Conservation (phyloP, 2,888 invertebrate genomes). For the Phlogophora meticulosa region DNA sequence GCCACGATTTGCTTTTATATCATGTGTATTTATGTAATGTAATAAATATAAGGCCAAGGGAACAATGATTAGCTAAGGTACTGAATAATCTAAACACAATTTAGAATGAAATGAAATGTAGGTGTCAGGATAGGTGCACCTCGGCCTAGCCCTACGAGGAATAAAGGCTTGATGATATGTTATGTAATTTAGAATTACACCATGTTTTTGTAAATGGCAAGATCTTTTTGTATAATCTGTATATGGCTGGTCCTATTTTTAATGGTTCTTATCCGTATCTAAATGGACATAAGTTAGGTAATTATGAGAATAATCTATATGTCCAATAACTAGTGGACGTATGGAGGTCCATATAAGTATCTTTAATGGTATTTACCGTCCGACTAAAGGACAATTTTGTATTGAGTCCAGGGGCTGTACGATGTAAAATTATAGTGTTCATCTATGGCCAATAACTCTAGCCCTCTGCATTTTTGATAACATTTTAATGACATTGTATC, state of each 20-base stretch:
- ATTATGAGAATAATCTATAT: background rate
- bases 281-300: background rate
- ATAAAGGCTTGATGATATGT: too few species aligned
- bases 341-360: background rate
- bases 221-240: conserved; percentile 29
- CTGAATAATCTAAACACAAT: conserved; percentile 53
- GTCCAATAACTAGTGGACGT: background rate
- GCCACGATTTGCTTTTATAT: conserved; percentile 75
- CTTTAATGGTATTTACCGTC: background rate
- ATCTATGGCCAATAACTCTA: conserved; percentile 55
- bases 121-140: too few species aligned
- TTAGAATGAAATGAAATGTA: conserved; percentile 14
- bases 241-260: conserved; percentile 29
- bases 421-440: conserved; percentile 12
- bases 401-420: background rate
- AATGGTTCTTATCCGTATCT: background rate
- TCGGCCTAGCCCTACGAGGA: too few species aligned
- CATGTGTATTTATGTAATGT: conserved; percentile 54
- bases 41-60: conserved; percentile 75
- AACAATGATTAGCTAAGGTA: conserved; percentile 72
- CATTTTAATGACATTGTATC: conserved; percentile 19
- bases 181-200: conserved; percentile 37
- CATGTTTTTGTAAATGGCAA: conserved; percentile 40
- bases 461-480: conserved; percentile 65
- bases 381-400: background rate